Evolutionary conservation across 2,888 invertebrate species (phyloP), one percentile per base, ranked within the genome.

Genomic region (Sminthurinus aureus): DNA sequence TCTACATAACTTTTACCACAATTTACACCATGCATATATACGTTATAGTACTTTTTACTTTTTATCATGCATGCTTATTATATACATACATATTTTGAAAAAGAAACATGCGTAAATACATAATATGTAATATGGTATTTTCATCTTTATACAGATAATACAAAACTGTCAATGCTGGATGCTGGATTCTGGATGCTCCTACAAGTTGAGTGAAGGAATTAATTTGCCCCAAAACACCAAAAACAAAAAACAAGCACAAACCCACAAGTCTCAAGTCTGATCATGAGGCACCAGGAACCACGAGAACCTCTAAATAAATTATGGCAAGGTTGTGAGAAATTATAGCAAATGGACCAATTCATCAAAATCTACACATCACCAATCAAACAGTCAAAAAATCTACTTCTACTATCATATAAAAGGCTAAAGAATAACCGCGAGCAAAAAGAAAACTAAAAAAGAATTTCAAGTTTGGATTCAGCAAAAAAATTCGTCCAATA

Each of bases 281-380:
- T 38, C 38, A 38, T 38, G 38, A 38, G 6, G 18, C 1, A 3
- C n/a, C 64, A 38, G 6, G 18, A 64, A 3, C n/a, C 64, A 64
- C 64, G 9, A 71, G 71, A 71, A 71, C 2, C 15, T 22, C 71
- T 0, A 26, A 74, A 38, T 74, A 69, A 69, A 69, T 69, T 69
- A 69, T 69, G 69, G 69, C n/a, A 69, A 69, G n/a, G 38, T 74
- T 74, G 38, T 38, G 74, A 50, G 74, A 74, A 74, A 74, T 50
- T 24, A 74, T 26, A 74, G 38, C 74, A 74, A 74, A 74, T 74
- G 74, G 74, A 38, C 26, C 74, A 24, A 74, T 74, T 38, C 74
- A 74, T 74, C 74, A 74, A 74, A 74, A 15, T 24, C 69, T n/a
- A 11, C 69, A 18, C 69, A 69, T 22, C n/a, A n/a, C n/a, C 69